Evolutionary conservation across 2,888 invertebrate species (phyloP), one percentile per base, ranked within the genome.

Genomic region (Cheiracanthium punctorium): DNA sequence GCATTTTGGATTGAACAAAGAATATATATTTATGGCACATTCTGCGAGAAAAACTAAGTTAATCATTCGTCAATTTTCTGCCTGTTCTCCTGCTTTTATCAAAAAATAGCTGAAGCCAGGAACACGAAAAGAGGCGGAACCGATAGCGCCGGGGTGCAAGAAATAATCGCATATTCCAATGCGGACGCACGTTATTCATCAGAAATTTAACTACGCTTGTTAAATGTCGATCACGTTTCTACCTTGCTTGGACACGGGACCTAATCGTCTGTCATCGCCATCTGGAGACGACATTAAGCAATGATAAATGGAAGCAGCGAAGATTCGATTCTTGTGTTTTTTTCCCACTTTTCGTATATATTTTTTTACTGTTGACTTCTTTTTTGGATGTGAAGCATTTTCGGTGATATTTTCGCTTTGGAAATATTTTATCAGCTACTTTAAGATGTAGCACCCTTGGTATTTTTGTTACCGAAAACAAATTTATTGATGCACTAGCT

Each of bases 221-320:
- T 80, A 74, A 80, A 80, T 64, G 64, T 80, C 74, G 64, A 80
- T 85, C 80, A 70, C 70, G 70, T 71, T 14, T 20, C 29, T 69
- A 10, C 30, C 37, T 32, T 43, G 24, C 30, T 30, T 17, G 43
- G 32, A 41, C 58, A 70, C 33, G 74, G 28, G 70, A 74, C 73
- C 32, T 70, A 75, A 80, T 71, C 69, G 52, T 41, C 24, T 86
- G 75, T 75, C 80, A 86, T 29, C 29, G 85, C 80, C 85, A 86
- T 69, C 85, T 86, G 85, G 80, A 14, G 75, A 28, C 48, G 75
- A 75, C 75, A 80, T 86, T 86, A 80, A 43, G 80, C 74, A 58
- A 70, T 86, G 80, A 86, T 75, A 80, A 75, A 86, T 80, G 71
- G 65, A 14, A 65, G n/a, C 1, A 29, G 20, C 41, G 33, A 67